phyloP scores from a whole-genome alignment of 2,888 invertebrate species.

The Cephus pulcher region DNA sequence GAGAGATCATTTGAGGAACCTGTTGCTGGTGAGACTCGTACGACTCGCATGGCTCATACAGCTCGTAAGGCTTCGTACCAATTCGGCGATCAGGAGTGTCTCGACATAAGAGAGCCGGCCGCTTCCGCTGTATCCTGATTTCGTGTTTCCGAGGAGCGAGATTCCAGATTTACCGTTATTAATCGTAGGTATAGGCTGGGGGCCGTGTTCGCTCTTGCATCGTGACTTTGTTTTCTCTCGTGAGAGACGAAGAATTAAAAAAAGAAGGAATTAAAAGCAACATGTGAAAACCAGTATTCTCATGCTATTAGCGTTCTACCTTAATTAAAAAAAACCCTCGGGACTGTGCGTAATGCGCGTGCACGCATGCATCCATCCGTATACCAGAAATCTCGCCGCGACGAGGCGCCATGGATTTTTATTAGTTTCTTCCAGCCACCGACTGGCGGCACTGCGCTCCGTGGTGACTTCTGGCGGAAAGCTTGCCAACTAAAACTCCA shows the following conservation, averaged over 20 bases:
- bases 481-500: constrained; percentile 9
- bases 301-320: neutral
- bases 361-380: neutral
- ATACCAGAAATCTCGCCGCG: neutral
- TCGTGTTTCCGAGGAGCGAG: neutral
- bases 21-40: neutral
- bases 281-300: neutral
- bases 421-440: neutral
- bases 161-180: neutral
- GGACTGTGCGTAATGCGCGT: neutral
- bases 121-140: constrained; percentile 4
- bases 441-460: neutral
- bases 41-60: neutral
- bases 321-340: neutral
- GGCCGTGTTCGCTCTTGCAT: neutral
- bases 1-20: neutral
- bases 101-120: neutral
- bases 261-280: neutral
- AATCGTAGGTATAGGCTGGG: neutral
- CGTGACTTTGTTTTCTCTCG: neutral
- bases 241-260: neutral
- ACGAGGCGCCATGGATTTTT: neutral
- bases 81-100: neutral
- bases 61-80: neutral
- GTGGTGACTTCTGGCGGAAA: constrained; percentile 21